Conservation (phyloP, 2,797 vertebrate genomes). For the Harpagifer antarcticus region DNA sequence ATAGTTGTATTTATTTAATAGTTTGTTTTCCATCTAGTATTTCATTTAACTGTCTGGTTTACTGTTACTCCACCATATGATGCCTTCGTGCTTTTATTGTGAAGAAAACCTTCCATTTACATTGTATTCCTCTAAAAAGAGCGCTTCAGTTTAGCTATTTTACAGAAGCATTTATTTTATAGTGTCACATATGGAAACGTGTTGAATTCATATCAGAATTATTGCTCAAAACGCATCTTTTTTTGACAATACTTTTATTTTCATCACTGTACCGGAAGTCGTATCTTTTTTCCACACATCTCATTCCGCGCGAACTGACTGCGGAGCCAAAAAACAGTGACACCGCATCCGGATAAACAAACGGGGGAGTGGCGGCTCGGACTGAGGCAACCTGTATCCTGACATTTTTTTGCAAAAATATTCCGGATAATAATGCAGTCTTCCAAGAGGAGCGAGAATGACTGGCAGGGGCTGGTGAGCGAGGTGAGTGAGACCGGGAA, state of each 20-base stretch:
- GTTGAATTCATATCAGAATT: background rate
- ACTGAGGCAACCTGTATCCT: background rate
- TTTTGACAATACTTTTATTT: background rate
- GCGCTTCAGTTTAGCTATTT: too few species aligned
- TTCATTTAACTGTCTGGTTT: too few species aligned
- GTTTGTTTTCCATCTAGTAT: too few species aligned
- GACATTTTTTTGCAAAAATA: background rate
- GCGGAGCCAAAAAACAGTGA: constrained; percentile 43
- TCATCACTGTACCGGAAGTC: constrained; percentile 43
- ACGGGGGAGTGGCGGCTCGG: constrained; percentile 32
- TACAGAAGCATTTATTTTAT: rapidly evolving
- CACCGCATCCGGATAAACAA: constrained; percentile 69
- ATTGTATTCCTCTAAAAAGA: background rate
- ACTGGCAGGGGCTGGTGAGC: constrained; percentile 96
- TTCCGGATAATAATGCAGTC: constrained; percentile 86
- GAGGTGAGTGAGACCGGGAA: constrained; percentile 85
- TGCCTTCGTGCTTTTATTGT: constrained; percentile 28
- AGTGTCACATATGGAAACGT: rapidly evolving
- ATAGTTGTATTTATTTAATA: too few species aligned
- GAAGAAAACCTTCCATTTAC: background rate
- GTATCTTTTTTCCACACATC: rapidly evolving
- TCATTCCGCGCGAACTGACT: constrained; percentile 19
- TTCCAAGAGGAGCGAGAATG: constrained; percentile 89
- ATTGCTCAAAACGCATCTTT: background rate
- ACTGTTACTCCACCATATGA: background rate